phyloP scores from a whole-genome alignment of 2,888 invertebrate genomes.

The Dolomedes plantarius region DNA sequence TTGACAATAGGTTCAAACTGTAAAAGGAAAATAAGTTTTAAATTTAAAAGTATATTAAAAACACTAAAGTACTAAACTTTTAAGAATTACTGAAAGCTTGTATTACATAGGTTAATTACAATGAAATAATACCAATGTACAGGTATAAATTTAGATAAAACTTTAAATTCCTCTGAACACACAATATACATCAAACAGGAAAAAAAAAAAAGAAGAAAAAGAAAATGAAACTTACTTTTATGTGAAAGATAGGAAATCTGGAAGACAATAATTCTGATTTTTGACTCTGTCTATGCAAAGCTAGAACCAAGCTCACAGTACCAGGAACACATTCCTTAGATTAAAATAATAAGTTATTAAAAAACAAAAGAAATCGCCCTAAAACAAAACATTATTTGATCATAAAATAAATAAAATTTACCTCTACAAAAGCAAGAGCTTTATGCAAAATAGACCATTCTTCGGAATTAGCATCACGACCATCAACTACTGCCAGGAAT shows the following conservation, averaged over 20 bases:
- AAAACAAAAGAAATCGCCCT: too few relatives aligned
- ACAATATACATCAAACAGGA: too few relatives aligned
- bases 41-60: constrained; percentile 5
- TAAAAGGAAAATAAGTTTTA: constrained; percentile 72
- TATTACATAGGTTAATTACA: too few relatives aligned
- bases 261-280: constrained; percentile 39
- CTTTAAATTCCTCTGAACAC: too few relatives aligned
- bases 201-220: too few relatives aligned
- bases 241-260: constrained; percentile 46
- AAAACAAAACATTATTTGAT: too few relatives aligned
- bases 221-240: constrained; percentile 51
- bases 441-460: constrained; percentile 76
- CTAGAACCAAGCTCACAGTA: constrained; percentile 57
- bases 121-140: too few relatives aligned
- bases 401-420: too few relatives aligned
- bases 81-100: too few relatives aligned
- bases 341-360: background rate
- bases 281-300: constrained; percentile 37
- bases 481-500: constrained; percentile 73
- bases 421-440: constrained; percentile 76
- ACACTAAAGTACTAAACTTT: background rate
- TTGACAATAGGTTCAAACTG: constrained; percentile 76
- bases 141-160: too few relatives aligned
- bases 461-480: constrained; percentile 75
- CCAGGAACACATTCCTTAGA: constrained; percentile 47